phyloP scores from a whole-genome alignment of 2,797 vertebrate genomes.

The Tragelaphus oryx region DNA sequence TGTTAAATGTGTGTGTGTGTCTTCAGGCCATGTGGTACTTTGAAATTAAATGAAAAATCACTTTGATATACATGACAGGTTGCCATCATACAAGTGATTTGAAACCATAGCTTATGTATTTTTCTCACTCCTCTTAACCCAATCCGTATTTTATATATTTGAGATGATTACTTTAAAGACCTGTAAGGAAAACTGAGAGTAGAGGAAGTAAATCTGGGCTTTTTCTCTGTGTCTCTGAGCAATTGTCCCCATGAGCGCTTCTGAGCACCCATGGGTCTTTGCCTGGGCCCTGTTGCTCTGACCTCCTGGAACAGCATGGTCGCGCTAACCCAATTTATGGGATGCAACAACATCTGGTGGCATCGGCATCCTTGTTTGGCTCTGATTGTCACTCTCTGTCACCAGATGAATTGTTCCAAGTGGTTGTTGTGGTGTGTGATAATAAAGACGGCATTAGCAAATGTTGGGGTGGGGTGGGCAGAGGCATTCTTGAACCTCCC shows the following conservation, averaged over 20 bases:
- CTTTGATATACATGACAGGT: background rate
- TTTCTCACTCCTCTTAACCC: slow-evolving; percentile 45
- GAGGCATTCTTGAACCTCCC: slow-evolving; percentile 73
- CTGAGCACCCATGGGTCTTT: slow-evolving; percentile 46
- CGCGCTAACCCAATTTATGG: slow-evolving; percentile 80
- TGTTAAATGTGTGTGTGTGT: background rate
- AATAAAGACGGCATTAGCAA: slow-evolving; percentile 87
- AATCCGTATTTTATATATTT: slow-evolving; percentile 67
- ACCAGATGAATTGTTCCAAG: slow-evolving; percentile 84
- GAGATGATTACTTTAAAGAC: slow-evolving; percentile 64
- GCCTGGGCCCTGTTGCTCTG: slow-evolving; percentile 79
- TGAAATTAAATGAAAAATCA: background rate
- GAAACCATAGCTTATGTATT: slow-evolving; percentile 50
- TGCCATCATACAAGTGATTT: background rate
- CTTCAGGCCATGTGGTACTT: background rate
- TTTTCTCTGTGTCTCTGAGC: slow-evolving; percentile 53
- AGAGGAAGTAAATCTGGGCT: slow-evolving; percentile 44
- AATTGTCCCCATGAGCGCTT: slow-evolving; percentile 60
- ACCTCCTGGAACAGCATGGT: slow-evolving; percentile 79
- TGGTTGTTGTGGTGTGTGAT: slow-evolving; percentile 86
- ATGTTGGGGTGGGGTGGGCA: slow-evolving; percentile 45
- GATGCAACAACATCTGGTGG: slow-evolving; percentile 91
- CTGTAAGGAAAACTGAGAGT: slow-evolving; percentile 54
- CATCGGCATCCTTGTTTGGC: slow-evolving; percentile 74
- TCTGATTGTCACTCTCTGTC: slow-evolving; percentile 81